Conservation (phyloP, 2,797 vertebrate species). For the Scarus forsteni region DNA sequence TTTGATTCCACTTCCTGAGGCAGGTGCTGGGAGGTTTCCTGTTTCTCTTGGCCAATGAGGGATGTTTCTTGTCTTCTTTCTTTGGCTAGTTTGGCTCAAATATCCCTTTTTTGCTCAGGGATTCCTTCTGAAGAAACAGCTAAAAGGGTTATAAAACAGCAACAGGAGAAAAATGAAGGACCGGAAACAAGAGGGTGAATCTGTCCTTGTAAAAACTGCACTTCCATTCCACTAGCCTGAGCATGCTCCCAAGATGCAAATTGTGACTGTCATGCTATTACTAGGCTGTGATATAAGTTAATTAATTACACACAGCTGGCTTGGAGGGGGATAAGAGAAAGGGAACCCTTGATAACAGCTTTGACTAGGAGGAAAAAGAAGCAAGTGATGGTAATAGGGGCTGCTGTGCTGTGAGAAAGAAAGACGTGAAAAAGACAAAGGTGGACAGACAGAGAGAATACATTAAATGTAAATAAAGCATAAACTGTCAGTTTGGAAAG, state of each 20-base stretch:
- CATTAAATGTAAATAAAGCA: constrained; percentile 32
- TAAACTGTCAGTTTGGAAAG: constrained; percentile 25
- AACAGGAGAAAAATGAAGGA: constrained; percentile 24
- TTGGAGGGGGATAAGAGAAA: constrained; percentile 17
- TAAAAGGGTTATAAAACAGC: constrained; percentile 44
- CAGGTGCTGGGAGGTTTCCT: constrained; percentile 77
- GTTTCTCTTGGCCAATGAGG: constrained; percentile 65
- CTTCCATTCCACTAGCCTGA: constrained; percentile 53
- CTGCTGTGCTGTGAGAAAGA: constrained; percentile 17
- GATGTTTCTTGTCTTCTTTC: constrained; percentile 61
- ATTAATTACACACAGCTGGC: constrained; percentile 67
- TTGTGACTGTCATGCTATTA: constrained; percentile 74
- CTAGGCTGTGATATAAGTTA: constrained; percentile 63
- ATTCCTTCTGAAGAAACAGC: constrained; percentile 46
- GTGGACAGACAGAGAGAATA: constrained; percentile 32
- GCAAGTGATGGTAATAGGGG: neutral
- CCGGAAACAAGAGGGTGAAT: constrained; percentile 34
- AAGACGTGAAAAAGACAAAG: constrained; percentile 28
- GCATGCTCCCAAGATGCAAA: constrained; percentile 58
- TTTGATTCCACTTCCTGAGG: constrained; percentile 79
- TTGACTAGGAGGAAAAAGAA: constrained; percentile 3
- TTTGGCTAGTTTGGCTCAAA: constrained; percentile 45
- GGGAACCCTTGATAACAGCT: constrained; percentile 15
- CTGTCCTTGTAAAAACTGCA: constrained; percentile 57
- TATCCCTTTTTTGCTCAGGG: constrained; percentile 46